Conservation (phyloP, 2,113 vertebrate genomes). For the Festucalex cinctus region DNA sequence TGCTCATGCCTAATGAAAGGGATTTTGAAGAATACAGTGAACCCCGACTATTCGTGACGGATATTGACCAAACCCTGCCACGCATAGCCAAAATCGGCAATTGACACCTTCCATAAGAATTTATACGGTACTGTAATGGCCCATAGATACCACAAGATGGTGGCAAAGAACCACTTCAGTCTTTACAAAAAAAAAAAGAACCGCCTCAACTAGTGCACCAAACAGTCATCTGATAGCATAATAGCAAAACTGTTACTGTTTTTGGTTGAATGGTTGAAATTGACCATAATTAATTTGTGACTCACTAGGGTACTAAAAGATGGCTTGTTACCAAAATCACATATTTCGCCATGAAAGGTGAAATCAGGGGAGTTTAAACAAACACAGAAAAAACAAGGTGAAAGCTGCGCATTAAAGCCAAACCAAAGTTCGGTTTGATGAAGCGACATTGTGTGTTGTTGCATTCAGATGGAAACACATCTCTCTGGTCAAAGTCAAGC, state of each 20-base stretch:
- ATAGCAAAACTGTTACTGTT: background rate
- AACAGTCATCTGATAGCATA: background rate
- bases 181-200: too few species aligned
- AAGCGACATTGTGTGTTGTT: background rate
- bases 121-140: background rate
- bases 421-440: background rate
- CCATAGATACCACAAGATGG: background rate
- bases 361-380: background rate
- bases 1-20: background rate
- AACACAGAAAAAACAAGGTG: background rate
- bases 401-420: too few species aligned
- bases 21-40: background rate
- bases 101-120: too few species aligned
- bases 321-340: background rate
- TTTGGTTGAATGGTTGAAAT: background rate
- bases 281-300: background rate
- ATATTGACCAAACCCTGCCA: background rate
- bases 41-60: background rate
- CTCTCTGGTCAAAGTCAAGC: background rate
- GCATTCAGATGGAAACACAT: background rate
- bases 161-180: too few species aligned
- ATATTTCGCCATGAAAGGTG: background rate
- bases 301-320: slow-evolving; percentile 1
- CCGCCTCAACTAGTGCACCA: background rate
- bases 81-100: background rate